Evolutionary conservation across 2,888 invertebrate genomes (phyloP).

Genomic region (Amaurobius ferox): DNA sequence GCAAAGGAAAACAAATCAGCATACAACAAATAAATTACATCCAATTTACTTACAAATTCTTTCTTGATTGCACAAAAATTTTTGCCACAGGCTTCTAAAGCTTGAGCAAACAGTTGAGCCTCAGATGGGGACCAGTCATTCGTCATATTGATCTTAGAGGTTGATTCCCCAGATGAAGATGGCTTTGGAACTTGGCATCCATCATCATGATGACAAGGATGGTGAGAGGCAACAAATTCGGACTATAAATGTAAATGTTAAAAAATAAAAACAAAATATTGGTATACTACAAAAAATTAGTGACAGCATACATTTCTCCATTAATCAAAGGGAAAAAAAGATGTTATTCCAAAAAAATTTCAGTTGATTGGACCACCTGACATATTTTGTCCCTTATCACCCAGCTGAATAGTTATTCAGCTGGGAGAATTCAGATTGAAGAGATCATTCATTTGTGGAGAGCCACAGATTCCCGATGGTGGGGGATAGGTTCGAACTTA

Average conservation of each 20-base stretch:
- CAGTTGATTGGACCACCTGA: neutral
- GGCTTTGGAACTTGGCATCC: slow-evolving; percentile 72
- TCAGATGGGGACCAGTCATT: slow-evolving; percentile 73
- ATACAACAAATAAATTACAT: too few relatives aligned
- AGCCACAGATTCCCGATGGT: too few relatives aligned
- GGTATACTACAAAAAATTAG: neutral
- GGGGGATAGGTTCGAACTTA: too few relatives aligned
- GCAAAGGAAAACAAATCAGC: too few relatives aligned
- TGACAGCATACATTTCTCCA: neutral
- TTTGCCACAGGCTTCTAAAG: slow-evolving; percentile 74
- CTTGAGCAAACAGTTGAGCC: slow-evolving; percentile 74
- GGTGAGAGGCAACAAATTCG: slow-evolving; percentile 74
- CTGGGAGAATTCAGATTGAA: too few relatives aligned
- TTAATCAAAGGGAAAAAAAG: too few relatives aligned
- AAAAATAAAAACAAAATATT: neutral
- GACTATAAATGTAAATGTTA: slow-evolving; percentile 56
- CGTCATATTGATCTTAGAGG: slow-evolving; percentile 23
- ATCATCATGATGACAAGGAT: slow-evolving; percentile 74
- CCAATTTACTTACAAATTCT: slow-evolving; percentile 73
- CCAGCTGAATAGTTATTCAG: too few relatives aligned
- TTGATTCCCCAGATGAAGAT: slow-evolving; percentile 53
- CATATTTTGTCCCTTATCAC: too few relatives aligned
- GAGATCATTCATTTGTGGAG: too few relatives aligned
- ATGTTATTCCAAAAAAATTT: neutral
- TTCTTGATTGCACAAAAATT: slow-evolving; percentile 75